Base-by-base conservation (phyloP, 2,113 vertebrate genomes). In the Corythoichthys intestinalis region DNA sequence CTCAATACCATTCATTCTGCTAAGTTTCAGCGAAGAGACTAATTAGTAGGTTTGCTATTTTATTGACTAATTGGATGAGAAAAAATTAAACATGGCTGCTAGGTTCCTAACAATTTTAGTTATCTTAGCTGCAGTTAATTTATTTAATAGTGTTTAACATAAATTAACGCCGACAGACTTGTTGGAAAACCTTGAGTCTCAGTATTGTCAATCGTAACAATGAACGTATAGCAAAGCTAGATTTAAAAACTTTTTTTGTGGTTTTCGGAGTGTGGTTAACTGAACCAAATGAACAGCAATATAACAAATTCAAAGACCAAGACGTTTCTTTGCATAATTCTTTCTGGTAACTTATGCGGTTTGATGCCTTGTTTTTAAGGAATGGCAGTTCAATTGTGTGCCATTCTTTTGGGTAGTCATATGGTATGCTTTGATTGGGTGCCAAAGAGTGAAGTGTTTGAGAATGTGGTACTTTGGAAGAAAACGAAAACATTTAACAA, bases 11-110 rank as follows among this genome's bases (percentile, higher is more conserved):
- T 34, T 56, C 38, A 72, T 69, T 66, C 38, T 2, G 69, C 15
- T 9, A 12, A 58, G 60, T 6, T 17, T 5, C 59, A 34, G 48
- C 10, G 46, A 47, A 75, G 70, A 63, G 58, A 50, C n/a, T 47
- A 20, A 34, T 28, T 56, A n/a, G 49, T 52, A n/a, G 7, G 7
- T 6, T 20, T 4, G 9, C 4, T 39, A 13, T 35, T 48, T 28
- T 64, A 52, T 28, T 20, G 59, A 34, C 52, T 53, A 15, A 2
- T 44, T 12, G 14, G 17, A 9, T 61, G 59, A 61, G 44, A 7
- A 44, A 20, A 28, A 10, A 20, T 12, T 56, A 4, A 10, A 10
- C 9, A n/a, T 56, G 53, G 34, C 53, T 17, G 0, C 38, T 44
- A 2, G 13, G 38, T 44, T 4, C 17, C 3, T 11, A 44, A 15